Base-by-base conservation (phyloP, 2,113 vertebrate genomes). In the Procavia capensis region DNA sequence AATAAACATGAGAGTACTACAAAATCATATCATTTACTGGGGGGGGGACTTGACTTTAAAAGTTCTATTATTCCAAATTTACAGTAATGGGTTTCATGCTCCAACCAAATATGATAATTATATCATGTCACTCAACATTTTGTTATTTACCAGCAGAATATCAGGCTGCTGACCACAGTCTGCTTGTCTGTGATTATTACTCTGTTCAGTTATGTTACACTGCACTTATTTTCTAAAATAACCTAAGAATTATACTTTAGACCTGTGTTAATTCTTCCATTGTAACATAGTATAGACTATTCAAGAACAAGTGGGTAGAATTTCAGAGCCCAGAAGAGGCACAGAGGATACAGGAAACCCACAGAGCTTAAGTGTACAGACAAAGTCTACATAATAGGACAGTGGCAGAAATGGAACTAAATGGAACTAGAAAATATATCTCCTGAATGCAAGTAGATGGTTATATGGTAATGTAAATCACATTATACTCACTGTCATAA, bases 191-290 rank as follows among this genome's bases (percentile, higher is more conserved):
- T 81, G 82, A 85, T 93, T 86, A 82, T 79, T 85, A 61, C 34
- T 93, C 70, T 27, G 41, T 76, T 63, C 17, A 90, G 6, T 70
- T 79, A 78, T 64, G 78, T 45, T 61, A 45, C 34, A 14, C 34
- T 90, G 50, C 17, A 39, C 34, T 50, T 74, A 61, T 91, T 80
- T 88, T 36, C 74, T 80, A 70, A 91, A 85, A 88, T 66, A 61
- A 59, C 75, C 45, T 74, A 61, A 85, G 47, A 85, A 0, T 22
- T 85, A 11, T 11, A 79, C 34, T 88, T 89, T 70, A 83, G 39
- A 25, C 22, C 14, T 83, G 29, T 7, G 43, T 41, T 74, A 88
- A 59, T 85, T 80, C 20, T 90, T 4, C 41, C 45, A 68, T 82
- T 63, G 43, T 50, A 83, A 3, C 13, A 85, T 6, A 59, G 43